Conservation (phyloP, 2,797 vertebrate species). For the Oreochromis mossambicus region DNA sequence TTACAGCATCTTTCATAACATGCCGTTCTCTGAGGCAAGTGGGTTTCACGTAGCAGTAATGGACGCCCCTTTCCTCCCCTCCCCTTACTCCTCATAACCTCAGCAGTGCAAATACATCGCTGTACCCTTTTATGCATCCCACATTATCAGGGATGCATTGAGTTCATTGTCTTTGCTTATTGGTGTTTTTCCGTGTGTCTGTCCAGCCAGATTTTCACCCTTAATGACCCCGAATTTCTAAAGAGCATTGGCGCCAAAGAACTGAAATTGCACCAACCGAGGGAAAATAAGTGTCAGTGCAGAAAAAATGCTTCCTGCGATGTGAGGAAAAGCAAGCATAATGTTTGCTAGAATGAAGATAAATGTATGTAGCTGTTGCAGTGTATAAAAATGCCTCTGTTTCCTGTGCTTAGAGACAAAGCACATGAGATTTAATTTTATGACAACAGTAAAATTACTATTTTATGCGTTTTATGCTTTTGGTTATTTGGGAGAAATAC, state of each 20-base stretch:
- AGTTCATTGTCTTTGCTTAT: slow-evolving; percentile 12
- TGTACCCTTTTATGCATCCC: not conserved
- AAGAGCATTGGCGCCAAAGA: not conserved
- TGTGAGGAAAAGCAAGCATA: not conserved
- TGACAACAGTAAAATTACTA: not conserved
- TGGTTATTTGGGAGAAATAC: not conserved
- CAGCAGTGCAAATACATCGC: not conserved
- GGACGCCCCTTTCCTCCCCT: not conserved
- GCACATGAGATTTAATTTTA: not conserved
- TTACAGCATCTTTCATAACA: slow-evolving; percentile 65
- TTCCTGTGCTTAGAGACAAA: not conserved
- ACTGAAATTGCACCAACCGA: not conserved
- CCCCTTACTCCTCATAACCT: not conserved
- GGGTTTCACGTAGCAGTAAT: slow-evolving; percentile 44
- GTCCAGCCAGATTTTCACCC: not conserved
- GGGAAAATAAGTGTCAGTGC: not conserved
- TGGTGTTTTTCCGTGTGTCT: not conserved
- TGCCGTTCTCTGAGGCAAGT: slow-evolving; percentile 24
- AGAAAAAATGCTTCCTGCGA: not conserved
- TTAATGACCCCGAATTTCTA: not conserved
- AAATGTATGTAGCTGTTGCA: not conserved
- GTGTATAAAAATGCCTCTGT: not conserved
- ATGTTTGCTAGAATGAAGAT: not conserved
- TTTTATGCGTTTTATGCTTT: not conserved
- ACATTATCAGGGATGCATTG: not conserved